Conservation (phyloP, 2,113 vertebrate species). For the Sander lucioperca region DNA sequence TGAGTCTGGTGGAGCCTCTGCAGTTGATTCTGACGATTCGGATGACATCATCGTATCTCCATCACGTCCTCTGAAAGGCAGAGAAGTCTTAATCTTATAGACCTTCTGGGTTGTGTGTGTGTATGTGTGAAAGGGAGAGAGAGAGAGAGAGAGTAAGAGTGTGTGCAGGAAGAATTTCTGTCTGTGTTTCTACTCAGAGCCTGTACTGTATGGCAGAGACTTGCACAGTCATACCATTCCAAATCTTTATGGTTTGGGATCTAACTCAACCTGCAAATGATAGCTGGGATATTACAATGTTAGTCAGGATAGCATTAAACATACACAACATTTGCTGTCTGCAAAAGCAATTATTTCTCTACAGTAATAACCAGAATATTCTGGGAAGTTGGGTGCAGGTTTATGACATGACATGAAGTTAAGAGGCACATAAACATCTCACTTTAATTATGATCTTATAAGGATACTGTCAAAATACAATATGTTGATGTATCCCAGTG, state of each 20-base stretch:
- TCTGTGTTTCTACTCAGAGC: constrained; percentile 10
- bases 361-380: constrained; percentile 26
- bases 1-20: constrained; percentile 42
- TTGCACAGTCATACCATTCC: not conserved
- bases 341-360: not conserved
- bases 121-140: not conserved
- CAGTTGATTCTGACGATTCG: constrained; percentile 87
- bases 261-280: constrained; percentile 10
- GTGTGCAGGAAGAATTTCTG: not conserved
- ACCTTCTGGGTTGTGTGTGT: not conserved
- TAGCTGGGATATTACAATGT: constrained; percentile 3
- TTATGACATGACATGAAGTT: not conserved
- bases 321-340: constrained; percentile 1
- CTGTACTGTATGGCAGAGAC: not conserved
- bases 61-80: constrained; percentile 76
- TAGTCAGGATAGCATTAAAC: constrained; percentile 9
- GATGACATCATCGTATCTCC: constrained; percentile 88
- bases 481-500: not conserved
- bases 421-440: constrained; percentile 15
- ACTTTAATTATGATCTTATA: constrained; percentile 10
- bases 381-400: not conserved
- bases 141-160: not conserved
- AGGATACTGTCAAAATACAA: not conserved
- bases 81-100: constrained; percentile 71
- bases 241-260: constrained; percentile 6